These are phyloP conservation scores for Trachelipus rathkii DNA, from an alignment of 1,140 invertebrate species.

Conservation along the genomic window DNA sequence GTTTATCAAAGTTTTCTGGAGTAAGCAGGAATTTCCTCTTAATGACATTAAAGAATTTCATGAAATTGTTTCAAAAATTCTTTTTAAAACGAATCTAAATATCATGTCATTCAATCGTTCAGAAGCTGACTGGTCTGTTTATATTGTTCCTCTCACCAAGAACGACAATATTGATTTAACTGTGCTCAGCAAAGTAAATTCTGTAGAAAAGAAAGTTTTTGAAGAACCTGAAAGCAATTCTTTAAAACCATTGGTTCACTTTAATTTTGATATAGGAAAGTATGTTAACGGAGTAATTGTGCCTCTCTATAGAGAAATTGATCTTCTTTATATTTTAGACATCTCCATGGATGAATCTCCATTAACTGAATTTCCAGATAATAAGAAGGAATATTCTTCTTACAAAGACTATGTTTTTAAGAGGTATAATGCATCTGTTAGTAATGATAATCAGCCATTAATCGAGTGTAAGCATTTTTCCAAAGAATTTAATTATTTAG, in stretches of 20 bases:
- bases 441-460: slow-evolving; percentile 29
- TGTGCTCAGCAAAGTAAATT: too few relatives aligned
- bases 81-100: slow-evolving; percentile 21
- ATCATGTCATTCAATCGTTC: slow-evolving; percentile 22
- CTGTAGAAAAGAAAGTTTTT: too few relatives aligned
- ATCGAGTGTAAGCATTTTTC: slow-evolving; percentile 33
- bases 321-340: slow-evolving; percentile 27
- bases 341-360: slow-evolving; percentile 31
- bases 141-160: slow-evolving; percentile 18
- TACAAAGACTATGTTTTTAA: slow-evolving; percentile 28
- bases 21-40: background rate
- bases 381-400: background rate
- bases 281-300: slow-evolving; percentile 34
- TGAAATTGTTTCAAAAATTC: slow-evolving; percentile 30
- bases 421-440: slow-evolving; percentile 18
- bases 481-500: slow-evolving; percentile 34
- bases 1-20: background rate
- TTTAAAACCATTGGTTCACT: background rate
- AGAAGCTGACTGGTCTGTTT: background rate
- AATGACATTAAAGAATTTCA: slow-evolving; percentile 34
- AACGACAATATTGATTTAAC: background rate
- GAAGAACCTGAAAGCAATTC: too few relatives aligned
- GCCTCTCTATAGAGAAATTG: slow-evolving; percentile 25
- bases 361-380: slow-evolving; percentile 16
- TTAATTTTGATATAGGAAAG: background rate